phyloP scores from a whole-genome alignment of 2,797 vertebrate genomes.

The Chrosomus eos region DNA sequence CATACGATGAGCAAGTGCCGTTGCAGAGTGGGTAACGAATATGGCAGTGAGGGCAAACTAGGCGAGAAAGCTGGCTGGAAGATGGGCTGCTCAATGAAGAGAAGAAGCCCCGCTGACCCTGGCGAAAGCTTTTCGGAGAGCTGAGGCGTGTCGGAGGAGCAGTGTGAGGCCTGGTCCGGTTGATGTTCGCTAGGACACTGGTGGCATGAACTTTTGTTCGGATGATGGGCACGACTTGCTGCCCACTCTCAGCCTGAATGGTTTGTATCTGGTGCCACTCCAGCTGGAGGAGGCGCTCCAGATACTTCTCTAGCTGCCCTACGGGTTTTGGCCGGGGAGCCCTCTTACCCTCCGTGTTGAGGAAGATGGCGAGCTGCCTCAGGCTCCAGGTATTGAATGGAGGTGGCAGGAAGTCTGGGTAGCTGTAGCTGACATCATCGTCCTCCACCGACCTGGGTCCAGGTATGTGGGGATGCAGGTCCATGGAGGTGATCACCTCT shows the following conservation, averaged over 20 bases:
- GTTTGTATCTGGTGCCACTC: constrained; percentile 95
- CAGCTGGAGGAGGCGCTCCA: constrained; percentile 88
- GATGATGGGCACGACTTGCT: constrained; percentile 62
- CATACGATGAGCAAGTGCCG: constrained; percentile 79
- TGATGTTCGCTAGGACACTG: constrained; percentile 58
- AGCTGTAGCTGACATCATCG: constrained; percentile 75
- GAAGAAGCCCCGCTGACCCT: constrained; percentile 74
- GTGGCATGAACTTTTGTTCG: constrained; percentile 64
- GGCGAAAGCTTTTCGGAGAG: constrained; percentile 79
- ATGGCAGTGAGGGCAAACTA: constrained; percentile 80
- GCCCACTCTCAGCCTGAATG: constrained; percentile 82
- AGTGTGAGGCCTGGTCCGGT: constrained; percentile 78
- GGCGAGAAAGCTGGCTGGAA: constrained; percentile 70
- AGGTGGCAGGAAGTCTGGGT: constrained; percentile 91
- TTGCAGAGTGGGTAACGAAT: constrained; percentile 82
- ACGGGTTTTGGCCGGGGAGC: constrained; percentile 79
- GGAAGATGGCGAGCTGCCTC: constrained; percentile 83
- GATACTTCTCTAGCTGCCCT: constrained; percentile 84
- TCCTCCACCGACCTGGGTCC: constrained; percentile 66
- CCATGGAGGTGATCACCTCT: constrained; percentile 85
- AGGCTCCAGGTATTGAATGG: constrained; percentile 94
- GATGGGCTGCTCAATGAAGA: constrained; percentile 70
- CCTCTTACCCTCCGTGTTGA: constrained; percentile 81
- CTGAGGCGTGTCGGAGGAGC: constrained; percentile 79
- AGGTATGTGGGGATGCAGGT: constrained; percentile 79